These are phyloP conservation scores for Leptothorax acervorum DNA, from an alignment of 2,888 invertebrate species.

Conservation along the genomic window DNA sequence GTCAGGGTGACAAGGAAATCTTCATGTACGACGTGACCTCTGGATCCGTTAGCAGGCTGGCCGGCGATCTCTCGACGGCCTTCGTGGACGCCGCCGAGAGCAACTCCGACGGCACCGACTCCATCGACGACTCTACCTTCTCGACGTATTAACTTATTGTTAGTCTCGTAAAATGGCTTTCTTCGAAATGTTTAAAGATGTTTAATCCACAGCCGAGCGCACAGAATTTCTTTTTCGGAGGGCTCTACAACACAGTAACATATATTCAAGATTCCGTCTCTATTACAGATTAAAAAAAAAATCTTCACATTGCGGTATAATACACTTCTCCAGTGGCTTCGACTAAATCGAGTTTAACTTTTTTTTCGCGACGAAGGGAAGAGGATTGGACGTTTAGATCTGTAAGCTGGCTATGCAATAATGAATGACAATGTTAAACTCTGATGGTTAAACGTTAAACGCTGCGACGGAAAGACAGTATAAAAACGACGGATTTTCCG, in stretches of 20 bases:
- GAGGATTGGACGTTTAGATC: background rate
- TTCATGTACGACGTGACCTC: constrained; percentile 94
- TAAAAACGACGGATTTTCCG: background rate
- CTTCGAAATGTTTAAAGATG: constrained; percentile 10
- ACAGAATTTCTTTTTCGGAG: background rate
- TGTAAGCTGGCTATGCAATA: background rate
- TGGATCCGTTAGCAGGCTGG: constrained; percentile 91
- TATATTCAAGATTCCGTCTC: background rate
- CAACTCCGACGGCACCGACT: constrained; percentile 87
- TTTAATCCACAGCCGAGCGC: background rate
- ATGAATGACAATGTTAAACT: background rate
- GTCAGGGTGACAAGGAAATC: constrained; percentile 90
- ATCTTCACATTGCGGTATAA: background rate
- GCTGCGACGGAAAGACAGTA: background rate
- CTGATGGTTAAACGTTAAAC: background rate
- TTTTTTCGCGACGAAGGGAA: background rate
- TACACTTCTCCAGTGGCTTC: background rate
- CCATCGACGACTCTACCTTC: constrained; percentile 74
- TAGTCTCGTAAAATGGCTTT: constrained; percentile 18
- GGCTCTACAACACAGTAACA: background rate
- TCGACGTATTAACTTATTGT: constrained; percentile 53
- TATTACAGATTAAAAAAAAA: background rate
- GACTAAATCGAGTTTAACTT: background rate
- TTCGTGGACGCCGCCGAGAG: constrained; percentile 96
- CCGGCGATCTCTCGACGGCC: constrained; percentile 93